A percentile compares a stretch with the other conserved stretches of the same genome.
Conservation (phyloP, 1,140 invertebrate species). For the Agrypnia vestita region DNA sequence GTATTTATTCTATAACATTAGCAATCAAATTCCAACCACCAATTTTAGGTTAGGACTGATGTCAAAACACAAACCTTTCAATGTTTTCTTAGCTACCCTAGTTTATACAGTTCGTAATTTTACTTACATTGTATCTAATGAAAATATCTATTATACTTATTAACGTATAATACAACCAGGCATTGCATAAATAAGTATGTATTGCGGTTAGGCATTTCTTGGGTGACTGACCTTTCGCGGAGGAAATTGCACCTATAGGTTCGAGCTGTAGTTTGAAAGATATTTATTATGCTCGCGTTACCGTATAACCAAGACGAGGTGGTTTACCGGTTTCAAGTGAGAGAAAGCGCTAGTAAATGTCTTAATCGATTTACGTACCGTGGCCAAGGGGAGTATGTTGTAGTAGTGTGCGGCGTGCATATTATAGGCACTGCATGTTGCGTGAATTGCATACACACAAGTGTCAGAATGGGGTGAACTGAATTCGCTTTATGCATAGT, state of each 20-base stretch:
- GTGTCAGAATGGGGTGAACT: no score
- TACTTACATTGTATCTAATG: no score
- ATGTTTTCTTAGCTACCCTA: constrained; percentile 18
- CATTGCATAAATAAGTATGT: no score
- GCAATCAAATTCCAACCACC: background rate
- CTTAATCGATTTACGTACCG: background rate
- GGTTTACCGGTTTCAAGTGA: no score
- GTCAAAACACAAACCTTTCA: constrained; percentile 30
- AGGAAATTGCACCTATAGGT: background rate
- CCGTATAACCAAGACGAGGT: no score
- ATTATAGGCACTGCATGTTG: no score
- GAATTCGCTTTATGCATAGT: no score
- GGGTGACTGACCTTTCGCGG: constrained; percentile 28
- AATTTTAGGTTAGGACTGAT: constrained; percentile 52
- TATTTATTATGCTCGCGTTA: constrained; percentile 21
- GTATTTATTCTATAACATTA: constrained; percentile 65
- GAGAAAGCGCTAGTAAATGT: background rate
- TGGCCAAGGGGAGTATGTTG: no score
- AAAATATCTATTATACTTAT: no score
- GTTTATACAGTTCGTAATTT: background rate
- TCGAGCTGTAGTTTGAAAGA: background rate
- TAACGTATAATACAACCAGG: no score
- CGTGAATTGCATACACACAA: no score
- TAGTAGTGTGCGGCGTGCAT: no score
- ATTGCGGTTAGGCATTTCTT: background rate